Conservation (phyloP, 92 coral and sea anemone species). For the Paragorgia papillata region DNA sequence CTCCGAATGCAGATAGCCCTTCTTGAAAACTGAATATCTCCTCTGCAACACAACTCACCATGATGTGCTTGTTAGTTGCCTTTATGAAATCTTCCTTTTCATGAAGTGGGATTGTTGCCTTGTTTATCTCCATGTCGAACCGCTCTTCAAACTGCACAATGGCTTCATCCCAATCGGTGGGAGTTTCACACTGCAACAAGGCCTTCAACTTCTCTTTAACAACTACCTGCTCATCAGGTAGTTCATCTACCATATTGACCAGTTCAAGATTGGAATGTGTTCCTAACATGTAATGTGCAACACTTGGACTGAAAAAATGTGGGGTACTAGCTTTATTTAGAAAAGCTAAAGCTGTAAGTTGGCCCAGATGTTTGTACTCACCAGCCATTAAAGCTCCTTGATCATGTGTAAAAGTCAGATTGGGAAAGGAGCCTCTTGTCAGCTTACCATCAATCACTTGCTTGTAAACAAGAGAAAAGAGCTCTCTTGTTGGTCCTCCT, state of each 20-base stretch:
- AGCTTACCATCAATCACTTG: conserved; percentile 35
- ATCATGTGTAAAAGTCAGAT: conserved; percentile 59
- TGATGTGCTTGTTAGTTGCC: conserved; percentile 42
- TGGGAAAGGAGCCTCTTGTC: conserved; percentile 53
- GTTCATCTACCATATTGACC: background rate
- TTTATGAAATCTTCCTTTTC: conserved; percentile 40
- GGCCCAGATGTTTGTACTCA: conserved; percentile 49
- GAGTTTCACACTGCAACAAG: conserved; percentile 34
- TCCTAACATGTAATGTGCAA: conserved; percentile 52
- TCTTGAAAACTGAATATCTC: no score
- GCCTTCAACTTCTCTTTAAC: conserved; percentile 45
- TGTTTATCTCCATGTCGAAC: conserved; percentile 56
- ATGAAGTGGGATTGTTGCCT: conserved; percentile 34
- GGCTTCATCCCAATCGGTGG: conserved; percentile 41
- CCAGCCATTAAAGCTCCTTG: conserved; percentile 53
- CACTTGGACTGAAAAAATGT: conserved; percentile 48
- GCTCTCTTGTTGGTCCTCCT: conserved; percentile 51
- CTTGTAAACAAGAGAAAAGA: conserved; percentile 40
- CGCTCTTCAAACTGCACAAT: conserved; percentile 44
- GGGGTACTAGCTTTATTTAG: conserved; percentile 56
- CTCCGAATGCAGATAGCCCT: no score
- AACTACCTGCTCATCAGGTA: conserved; percentile 32
- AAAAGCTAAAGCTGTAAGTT: conserved; percentile 53
- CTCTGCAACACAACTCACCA: no score
- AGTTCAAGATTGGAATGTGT: conserved; percentile 7